A percentile compares a stretch with the other conserved stretches of the same genome.
These are phyloP conservation scores for Gonatopus flavifemur DNA, from an alignment of 1,140 invertebrate genomes.

Conservation along the genomic window DNA sequence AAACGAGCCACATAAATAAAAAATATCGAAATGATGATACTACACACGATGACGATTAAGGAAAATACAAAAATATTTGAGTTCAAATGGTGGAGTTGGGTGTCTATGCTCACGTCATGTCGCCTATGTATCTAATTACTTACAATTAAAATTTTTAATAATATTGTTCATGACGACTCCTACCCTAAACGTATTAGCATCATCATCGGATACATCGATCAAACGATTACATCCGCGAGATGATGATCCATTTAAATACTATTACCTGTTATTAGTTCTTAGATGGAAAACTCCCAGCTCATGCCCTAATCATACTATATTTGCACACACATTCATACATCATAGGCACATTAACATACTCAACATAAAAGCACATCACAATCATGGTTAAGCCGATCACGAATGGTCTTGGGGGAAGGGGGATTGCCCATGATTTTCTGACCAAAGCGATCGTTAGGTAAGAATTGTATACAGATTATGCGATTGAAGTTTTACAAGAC, in stretches of 20 bases:
- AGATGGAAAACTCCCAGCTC: constrained; percentile 27
- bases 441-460: constrained; percentile 26
- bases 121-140: constrained; percentile 38
- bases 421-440: constrained; percentile 25
- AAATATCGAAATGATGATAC: too few species aligned
- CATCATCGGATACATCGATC: too few species aligned
- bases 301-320: constrained; percentile 28
- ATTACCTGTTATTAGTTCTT: constrained; percentile 28
- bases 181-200: constrained; percentile 34
- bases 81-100: constrained; percentile 16
- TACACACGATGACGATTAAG: too few species aligned
- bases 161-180: constrained; percentile 36
- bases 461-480: constrained; percentile 16
- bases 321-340: constrained; percentile 35
- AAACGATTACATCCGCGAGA: too few species aligned
- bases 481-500: constrained; percentile 26
- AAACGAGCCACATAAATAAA: too few species aligned
- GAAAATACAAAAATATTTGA: constrained; percentile 21
- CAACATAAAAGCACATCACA: constrained; percentile 40
- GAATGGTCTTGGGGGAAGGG: constrained; percentile 27
- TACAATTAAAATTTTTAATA: constrained; percentile 39
- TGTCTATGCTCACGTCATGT: constrained; percentile 31
- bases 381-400: constrained; percentile 32
- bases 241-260: constrained; percentile 43
- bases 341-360: constrained; percentile 45